Conservation (phyloP, 1,140 invertebrate genomes). For the Trissolcus basalis region DNA sequence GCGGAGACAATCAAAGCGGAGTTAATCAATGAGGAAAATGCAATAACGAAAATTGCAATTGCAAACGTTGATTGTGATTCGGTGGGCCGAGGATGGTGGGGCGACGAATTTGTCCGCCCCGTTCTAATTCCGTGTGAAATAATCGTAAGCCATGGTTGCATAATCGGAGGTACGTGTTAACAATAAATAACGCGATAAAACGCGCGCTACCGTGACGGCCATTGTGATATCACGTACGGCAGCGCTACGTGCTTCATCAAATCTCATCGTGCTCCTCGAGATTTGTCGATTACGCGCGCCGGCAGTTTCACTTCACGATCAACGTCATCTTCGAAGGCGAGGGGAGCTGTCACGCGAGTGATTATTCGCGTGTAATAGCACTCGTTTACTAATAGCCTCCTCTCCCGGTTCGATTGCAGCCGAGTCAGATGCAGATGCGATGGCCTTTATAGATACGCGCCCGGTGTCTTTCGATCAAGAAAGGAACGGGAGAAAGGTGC, state of each 20-base stretch:
- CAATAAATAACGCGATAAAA: slow-evolving; percentile 51
- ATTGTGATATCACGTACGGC: slow-evolving; percentile 39
- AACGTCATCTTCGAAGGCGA: slow-evolving; percentile 50
- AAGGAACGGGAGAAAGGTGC: slow-evolving; percentile 39
- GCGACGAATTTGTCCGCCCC: slow-evolving; percentile 2
- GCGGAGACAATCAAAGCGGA: too few relatives aligned
- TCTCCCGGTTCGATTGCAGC: slow-evolving; percentile 36
- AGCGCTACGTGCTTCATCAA: slow-evolving; percentile 39
- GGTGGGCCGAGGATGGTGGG: too few relatives aligned
- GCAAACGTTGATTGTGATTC: too few relatives aligned
- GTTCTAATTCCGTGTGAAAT: slow-evolving; percentile 20
- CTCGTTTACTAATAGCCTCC: slow-evolving; percentile 46
- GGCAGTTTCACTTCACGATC: slow-evolving; percentile 48
- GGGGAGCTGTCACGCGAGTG: slow-evolving; percentile 38
- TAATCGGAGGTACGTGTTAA: slow-evolving; percentile 36
- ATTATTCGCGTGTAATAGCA: slow-evolving; percentile 57
- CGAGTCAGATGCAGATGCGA: slow-evolving; percentile 50
- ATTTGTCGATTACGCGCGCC: slow-evolving; percentile 47
- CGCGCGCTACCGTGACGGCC: slow-evolving; percentile 17
- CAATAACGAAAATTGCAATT: too few relatives aligned
- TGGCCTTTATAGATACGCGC: slow-evolving; percentile 52
- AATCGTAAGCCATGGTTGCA: slow-evolving; percentile 10
- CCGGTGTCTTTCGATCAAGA: slow-evolving; percentile 14
- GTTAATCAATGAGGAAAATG: too few relatives aligned
- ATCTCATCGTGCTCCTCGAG: slow-evolving; percentile 35